Conservation (phyloP, 2,113 vertebrate genomes). For the Coreoperca whiteheadi region DNA sequence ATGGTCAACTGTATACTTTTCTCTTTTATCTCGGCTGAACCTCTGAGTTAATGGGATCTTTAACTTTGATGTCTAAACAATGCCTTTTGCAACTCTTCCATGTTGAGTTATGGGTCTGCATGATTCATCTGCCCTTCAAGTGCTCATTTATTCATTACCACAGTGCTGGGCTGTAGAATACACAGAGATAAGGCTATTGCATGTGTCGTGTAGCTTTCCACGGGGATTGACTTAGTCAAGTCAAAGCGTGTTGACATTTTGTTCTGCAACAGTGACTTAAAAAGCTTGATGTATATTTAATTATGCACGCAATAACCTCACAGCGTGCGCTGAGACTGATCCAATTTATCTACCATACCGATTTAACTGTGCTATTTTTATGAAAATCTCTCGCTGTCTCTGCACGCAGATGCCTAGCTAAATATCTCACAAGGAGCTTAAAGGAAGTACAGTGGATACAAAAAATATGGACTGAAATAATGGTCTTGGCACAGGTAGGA, state of each 20-base stretch:
- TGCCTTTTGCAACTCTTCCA: neutral
- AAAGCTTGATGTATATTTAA: slow-evolving; percentile 67
- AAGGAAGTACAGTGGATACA: neutral
- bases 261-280: slow-evolving; percentile 58
- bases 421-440: slow-evolving; percentile 16
- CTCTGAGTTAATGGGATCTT: neutral
- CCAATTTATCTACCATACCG: slow-evolving; percentile 40
- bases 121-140: slow-evolving; percentile 43
- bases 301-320: slow-evolving; percentile 48
- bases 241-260: slow-evolving; percentile 49
- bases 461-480: slow-evolving; percentile 3
- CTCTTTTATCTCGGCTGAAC: neutral
- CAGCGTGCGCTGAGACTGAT: slow-evolving; percentile 30
- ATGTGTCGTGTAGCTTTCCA: slow-evolving; percentile 38
- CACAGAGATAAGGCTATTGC: slow-evolving; percentile 6
- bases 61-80: neutral
- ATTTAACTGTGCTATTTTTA: slow-evolving; percentile 45
- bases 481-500: neutral
- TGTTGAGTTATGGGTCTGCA: slow-evolving; percentile 7
- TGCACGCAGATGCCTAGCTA: slow-evolving; percentile 1
- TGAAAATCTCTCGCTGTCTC: slow-evolving; percentile 10
- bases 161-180: neutral
- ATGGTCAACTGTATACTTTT: neutral
- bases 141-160: slow-evolving; percentile 58
- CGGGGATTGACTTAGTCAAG: slow-evolving; percentile 40